These are phyloP conservation scores for Calliphora vicina DNA, from an alignment of 1,140 invertebrate species.

Conservation along the genomic window DNA sequence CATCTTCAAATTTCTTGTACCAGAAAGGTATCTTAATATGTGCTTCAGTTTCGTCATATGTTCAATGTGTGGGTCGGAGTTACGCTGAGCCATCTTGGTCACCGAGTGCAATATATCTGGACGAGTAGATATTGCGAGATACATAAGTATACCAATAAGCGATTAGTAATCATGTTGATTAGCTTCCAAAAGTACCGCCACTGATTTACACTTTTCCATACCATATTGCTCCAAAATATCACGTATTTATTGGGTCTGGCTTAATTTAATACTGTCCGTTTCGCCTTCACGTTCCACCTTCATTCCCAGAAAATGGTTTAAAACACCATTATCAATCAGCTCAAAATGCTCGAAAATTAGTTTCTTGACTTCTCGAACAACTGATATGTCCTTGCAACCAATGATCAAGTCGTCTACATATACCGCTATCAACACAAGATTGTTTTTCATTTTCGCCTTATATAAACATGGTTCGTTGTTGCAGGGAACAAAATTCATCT, in stretches of 20 bases:
- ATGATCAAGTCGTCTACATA: conserved; percentile 54
- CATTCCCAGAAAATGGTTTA: no score
- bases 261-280: conserved; percentile 7
- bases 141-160: conserved; percentile 33
- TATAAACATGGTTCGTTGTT: no score
- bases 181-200: no score
- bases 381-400: conserved; percentile 36
- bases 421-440: conserved; percentile 28
- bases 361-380: conserved; percentile 43
- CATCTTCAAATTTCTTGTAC: no score
- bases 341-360: conserved; percentile 47
- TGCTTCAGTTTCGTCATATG: no score
- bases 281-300: conserved; percentile 45
- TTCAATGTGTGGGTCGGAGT: no score
- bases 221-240: no score
- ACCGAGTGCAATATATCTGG: no score
- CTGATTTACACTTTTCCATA: no score
- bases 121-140: conserved; percentile 32
- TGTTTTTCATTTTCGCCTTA: conserved; percentile 33
- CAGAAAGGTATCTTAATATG: no score
- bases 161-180: conserved; percentile 27
- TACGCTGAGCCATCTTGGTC: no score
- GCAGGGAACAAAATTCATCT: no score
- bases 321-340: conserved; percentile 54
- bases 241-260: conserved; percentile 20